phyloP scores from a whole-genome alignment of 2,113 vertebrate genomes.

The Tursiops truncatus region DNA sequence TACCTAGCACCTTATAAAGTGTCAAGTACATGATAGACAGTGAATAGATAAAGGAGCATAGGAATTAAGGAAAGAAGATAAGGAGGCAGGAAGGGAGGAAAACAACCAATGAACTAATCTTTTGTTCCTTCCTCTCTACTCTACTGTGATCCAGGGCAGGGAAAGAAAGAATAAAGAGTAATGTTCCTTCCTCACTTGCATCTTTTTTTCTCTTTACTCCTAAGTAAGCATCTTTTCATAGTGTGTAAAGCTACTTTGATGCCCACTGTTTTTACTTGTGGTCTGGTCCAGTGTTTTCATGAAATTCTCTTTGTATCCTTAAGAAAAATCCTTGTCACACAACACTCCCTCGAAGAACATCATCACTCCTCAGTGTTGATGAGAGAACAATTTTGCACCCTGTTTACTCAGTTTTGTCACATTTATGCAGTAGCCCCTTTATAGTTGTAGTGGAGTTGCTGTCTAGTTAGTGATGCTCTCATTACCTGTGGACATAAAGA shows the following conservation, averaged over 20 bases:
- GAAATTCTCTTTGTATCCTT: neutral
- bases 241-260: neutral
- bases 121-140: neutral
- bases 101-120: neutral
- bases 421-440: slow-evolving; percentile 23
- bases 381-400: slow-evolving; percentile 32
- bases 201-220: slow-evolving; percentile 9
- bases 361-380: neutral
- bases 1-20: neutral
- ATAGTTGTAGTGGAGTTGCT: neutral
- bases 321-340: neutral
- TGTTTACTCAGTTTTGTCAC: slow-evolving; percentile 18
- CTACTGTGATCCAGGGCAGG: neutral
- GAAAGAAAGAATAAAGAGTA: neutral
- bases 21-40: neutral
- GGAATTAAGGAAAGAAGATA: neutral
- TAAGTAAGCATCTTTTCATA: neutral
- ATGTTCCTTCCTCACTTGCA: neutral
- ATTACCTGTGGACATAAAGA: slow-evolving; percentile 35
- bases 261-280: neutral
- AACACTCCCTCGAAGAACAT: neutral
- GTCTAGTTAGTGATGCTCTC: neutral
- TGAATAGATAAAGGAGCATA: neutral
- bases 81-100: neutral
- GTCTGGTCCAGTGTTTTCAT: neutral